A percentile compares a stretch with the other conserved stretches of the same genome.
phyloP scores from a whole-genome alignment of 2,797 vertebrate genomes.

The Todus mexicanus region DNA sequence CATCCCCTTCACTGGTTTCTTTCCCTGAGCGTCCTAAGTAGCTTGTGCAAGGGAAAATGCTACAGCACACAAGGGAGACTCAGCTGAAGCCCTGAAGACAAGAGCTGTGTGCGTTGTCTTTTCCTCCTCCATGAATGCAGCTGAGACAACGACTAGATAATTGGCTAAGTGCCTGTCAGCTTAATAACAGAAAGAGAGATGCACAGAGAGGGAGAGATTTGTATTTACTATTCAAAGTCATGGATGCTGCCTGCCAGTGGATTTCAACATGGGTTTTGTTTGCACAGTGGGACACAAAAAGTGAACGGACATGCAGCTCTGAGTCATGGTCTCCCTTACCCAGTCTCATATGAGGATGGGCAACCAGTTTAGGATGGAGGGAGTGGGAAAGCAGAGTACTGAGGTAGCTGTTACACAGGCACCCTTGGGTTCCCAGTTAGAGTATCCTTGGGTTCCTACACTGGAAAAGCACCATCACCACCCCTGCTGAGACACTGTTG shows the following conservation, averaged over 20 bases:
- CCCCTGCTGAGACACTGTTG: background rate
- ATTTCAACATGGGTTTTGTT: constrained; percentile 45
- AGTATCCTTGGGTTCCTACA: background rate
- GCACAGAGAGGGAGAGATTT: background rate
- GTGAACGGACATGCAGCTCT: background rate
- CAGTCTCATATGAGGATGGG: background rate
- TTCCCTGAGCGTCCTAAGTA: background rate
- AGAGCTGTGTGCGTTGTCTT: constrained; percentile 13
- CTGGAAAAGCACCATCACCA: background rate
- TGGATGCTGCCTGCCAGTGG: constrained; percentile 26
- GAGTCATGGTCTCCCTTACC: background rate
- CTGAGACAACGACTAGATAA: constrained; percentile 60
- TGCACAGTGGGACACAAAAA: background rate
- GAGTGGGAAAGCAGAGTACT: background rate
- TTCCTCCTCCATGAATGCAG: constrained; percentile 64
- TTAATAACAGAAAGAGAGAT: constrained; percentile 42
- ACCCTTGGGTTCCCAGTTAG: fast-evolving
- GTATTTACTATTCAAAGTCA: constrained; percentile 61
- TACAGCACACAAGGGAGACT: constrained; percentile 31
- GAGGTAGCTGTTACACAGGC: background rate
- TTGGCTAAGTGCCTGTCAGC: constrained; percentile 67
- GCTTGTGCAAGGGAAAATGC: constrained; percentile 14
- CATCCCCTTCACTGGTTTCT: background rate
- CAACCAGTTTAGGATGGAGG: background rate
- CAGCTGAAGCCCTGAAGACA: constrained; percentile 59